Evolutionary conservation across 2,113 vertebrate species (phyloP).

Genomic region (Indicator indicator): DNA sequence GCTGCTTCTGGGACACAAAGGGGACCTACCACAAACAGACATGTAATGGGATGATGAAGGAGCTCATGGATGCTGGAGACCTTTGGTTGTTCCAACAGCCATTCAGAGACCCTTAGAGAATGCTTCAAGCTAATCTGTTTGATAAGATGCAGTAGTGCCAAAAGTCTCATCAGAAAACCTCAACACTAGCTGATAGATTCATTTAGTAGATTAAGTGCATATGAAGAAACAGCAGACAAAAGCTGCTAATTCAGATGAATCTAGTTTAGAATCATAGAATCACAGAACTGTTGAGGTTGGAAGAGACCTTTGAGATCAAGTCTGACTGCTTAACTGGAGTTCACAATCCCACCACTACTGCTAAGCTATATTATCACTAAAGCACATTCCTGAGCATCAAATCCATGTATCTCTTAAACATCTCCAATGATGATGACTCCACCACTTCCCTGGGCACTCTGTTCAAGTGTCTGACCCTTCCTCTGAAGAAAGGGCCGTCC

Average conservation of each 20-base stretch:
- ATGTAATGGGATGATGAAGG: background rate
- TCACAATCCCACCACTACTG: too few relatives aligned
- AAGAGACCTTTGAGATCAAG: too few relatives aligned
- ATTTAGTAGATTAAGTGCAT: background rate
- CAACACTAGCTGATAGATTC: background rate
- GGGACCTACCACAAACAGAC: background rate
- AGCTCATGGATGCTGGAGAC: background rate
- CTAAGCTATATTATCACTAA: too few relatives aligned
- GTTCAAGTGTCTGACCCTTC: too few relatives aligned
- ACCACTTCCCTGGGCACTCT: too few relatives aligned
- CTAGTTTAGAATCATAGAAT: too few relatives aligned
- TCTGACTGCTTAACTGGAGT: too few relatives aligned
- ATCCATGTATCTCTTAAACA: too few relatives aligned
- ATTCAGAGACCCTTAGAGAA: background rate
- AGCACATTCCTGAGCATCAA: too few relatives aligned
- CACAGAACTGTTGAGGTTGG: too few relatives aligned
- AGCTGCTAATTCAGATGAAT: background rate
- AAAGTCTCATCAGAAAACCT: background rate
- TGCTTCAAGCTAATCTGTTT: background rate
- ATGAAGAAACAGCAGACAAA: background rate
- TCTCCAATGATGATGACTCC: too few relatives aligned
- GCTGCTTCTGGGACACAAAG: accelerated
- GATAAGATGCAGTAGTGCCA: background rate
- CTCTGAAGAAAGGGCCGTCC: too few relatives aligned
- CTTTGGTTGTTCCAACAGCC: background rate